Conservation (phyloP, 2,113 vertebrate genomes). For the Salvelinus sp. region DNA sequence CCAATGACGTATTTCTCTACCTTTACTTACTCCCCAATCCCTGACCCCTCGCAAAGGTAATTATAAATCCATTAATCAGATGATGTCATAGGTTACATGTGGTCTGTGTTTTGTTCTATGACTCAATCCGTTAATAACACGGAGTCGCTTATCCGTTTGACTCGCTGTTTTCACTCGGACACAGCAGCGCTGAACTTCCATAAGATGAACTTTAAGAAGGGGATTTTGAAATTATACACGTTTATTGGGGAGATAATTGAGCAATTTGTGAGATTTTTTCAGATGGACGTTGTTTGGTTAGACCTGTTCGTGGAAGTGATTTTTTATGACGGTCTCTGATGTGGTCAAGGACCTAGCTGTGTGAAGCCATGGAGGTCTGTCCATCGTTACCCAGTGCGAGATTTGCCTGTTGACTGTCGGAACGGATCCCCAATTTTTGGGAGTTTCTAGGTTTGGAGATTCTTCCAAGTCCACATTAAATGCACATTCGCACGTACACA, state of each 20-base stretch:
- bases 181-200: conserved; percentile 41
- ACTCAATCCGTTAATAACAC: conserved; percentile 73
- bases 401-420: conserved; percentile 12
- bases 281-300: conserved; percentile 55
- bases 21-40: not conserved
- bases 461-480: conserved; percentile 5
- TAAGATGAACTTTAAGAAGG: conserved; percentile 41
- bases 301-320: conserved; percentile 52
- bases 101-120: conserved; percentile 70
- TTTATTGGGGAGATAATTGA: conserved; percentile 60
- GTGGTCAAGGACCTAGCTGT: conserved; percentile 57
- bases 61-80: conserved; percentile 78
- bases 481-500: not conserved
- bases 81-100: conserved; percentile 79
- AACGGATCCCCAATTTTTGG: conserved; percentile 29
- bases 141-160: conserved; percentile 66
- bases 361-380: conserved; percentile 39
- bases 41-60: conserved; percentile 58
- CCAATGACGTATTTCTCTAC: conserved; percentile 38
- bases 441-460: conserved; percentile 32
- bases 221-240: conserved; percentile 50
- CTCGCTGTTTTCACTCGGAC: conserved; percentile 58
- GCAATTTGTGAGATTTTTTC: conserved; percentile 68
- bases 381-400: conserved; percentile 19
- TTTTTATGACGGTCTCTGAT: conserved; percentile 53